A percentile compares a stretch with the other conserved stretches of the same genome.
Evolutionary conservation across 1,140 invertebrate genomes (phyloP).

Genomic region (Elymnias hypermnestra): DNA sequence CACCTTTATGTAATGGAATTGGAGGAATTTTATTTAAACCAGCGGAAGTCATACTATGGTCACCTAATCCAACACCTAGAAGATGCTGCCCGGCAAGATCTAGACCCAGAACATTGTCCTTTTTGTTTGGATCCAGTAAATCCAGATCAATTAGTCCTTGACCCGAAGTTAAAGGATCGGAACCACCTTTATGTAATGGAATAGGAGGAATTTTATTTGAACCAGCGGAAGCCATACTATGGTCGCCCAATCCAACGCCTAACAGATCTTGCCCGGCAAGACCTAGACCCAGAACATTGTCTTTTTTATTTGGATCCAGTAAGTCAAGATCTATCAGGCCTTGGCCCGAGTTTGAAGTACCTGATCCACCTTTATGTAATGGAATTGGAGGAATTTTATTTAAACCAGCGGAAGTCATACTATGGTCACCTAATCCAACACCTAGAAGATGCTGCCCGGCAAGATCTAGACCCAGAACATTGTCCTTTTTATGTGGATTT

Average conservation of each 20-base stretch:
- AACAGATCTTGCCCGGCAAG: conserved; percentile 16
- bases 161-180: conserved; percentile 2
- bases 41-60: too few species aligned
- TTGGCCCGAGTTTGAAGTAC: conserved; percentile 5
- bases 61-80: conserved; percentile 20
- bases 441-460: not conserved
- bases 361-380: not conserved
- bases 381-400: too few species aligned
- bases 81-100: conserved; percentile 16
- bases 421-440: conserved; percentile 3
- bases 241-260: conserved; percentile 20
- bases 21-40: too few species aligned
- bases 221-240: too few species aligned
- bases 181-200: not conserved
- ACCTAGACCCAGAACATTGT: conserved; percentile 19
- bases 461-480: conserved; percentile 9
- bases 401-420: too few species aligned
- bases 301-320: conserved; percentile 17
- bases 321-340: conserved; percentile 21
- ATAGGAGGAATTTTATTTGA: too few species aligned
- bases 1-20: not conserved
- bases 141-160: conserved; percentile 22
- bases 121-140: conserved; percentile 18
- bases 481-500: conserved; percentile 4
- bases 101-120: conserved; percentile 18